Conservation (phyloP, 2,113 vertebrate species). For the Ahaetulla prasina region DNA sequence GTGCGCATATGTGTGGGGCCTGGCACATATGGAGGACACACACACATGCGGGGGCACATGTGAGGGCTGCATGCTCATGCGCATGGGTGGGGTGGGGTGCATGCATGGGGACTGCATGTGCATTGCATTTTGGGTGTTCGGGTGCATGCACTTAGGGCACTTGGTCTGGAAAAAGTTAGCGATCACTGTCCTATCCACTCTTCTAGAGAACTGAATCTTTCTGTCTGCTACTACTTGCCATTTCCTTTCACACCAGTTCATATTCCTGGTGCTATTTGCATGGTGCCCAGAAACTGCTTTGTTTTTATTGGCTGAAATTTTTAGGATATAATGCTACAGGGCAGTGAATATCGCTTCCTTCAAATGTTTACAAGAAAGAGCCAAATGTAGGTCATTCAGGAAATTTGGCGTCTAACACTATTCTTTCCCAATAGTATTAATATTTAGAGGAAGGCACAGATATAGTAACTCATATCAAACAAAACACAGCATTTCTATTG, state of each 20-base stretch:
- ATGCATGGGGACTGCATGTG: too few species aligned
- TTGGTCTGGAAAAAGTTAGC: too few species aligned
- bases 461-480: slow-evolving; percentile 27
- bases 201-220: background rate
- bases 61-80: too few species aligned
- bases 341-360: slow-evolving; percentile 39
- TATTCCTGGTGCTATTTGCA: background rate
- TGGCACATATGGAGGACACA: too few species aligned
- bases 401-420: slow-evolving; percentile 39
- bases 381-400: slow-evolving; percentile 54
- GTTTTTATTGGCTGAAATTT: background rate
- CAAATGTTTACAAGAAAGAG: slow-evolving; percentile 52
- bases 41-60: too few species aligned
- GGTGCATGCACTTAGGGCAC: accelerated
- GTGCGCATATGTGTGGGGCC: too few species aligned
- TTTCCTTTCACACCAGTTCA: background rate
- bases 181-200: background rate
- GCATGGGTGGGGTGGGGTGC: too few species aligned
- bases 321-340: background rate
- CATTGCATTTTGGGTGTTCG: too few species aligned
- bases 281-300: background rate
- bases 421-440: slow-evolving; percentile 24
- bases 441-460: background rate
- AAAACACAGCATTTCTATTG: background rate
- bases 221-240: background rate